phyloP scores from a whole-genome alignment of 2,888 invertebrate species.

The Polymixis flavicincta region DNA sequence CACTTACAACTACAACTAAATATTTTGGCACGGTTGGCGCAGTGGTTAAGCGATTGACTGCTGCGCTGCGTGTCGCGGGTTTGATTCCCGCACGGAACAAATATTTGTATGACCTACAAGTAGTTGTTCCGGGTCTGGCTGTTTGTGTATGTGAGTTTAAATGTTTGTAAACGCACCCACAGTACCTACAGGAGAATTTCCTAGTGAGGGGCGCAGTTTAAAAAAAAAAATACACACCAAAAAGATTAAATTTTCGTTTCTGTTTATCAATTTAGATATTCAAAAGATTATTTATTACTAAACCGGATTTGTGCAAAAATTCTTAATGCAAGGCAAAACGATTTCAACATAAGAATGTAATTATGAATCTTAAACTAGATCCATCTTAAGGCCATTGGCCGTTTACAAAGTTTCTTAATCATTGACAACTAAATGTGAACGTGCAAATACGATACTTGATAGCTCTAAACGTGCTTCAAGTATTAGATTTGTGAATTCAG shows the following conservation, averaged over 20 bases:
- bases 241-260: not conserved
- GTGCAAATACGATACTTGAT: constrained; percentile 47
- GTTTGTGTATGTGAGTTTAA: too few species aligned
- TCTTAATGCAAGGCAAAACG: constrained; percentile 24
- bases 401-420: constrained; percentile 55
- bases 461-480: constrained; percentile 23
- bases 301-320: constrained; percentile 39
- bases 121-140: too few species aligned
- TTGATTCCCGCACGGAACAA: too few species aligned
- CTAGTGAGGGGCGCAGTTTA: too few species aligned
- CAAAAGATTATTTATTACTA: constrained; percentile 15
- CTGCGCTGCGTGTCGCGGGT: too few species aligned
- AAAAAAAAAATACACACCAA: too few species aligned
- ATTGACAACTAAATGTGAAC: constrained; percentile 46
- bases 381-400: constrained; percentile 56
- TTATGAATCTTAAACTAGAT: constrained; percentile 54
- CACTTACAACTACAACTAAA: too few species aligned
- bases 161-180: too few species aligned
- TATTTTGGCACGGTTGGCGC: too few species aligned
- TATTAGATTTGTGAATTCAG: constrained; percentile 25
- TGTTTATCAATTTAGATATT: not conserved
- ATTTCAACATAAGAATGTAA: constrained; percentile 52
- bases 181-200: too few species aligned
- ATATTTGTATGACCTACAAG: too few species aligned
- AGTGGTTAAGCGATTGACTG: too few species aligned